Evolutionary conservation across 37 sponge, comb jelly and placozoan genomes (phyloP).

Genomic region (Oopsacas minuta): DNA sequence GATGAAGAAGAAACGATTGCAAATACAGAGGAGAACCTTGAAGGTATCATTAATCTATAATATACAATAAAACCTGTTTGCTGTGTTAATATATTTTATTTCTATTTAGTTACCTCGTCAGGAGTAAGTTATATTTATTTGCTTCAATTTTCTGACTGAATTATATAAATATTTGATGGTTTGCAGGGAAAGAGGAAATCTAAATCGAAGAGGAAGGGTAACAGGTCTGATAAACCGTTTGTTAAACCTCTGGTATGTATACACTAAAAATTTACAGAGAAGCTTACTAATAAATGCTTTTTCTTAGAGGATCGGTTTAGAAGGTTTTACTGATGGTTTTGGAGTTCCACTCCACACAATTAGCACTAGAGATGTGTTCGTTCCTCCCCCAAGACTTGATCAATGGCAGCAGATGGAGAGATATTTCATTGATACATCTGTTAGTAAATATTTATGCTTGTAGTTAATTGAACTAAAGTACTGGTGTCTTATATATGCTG

Average conservation of each 20-base stretch:
- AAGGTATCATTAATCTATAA: not conserved
- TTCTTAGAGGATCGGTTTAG: not conserved
- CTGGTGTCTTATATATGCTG: not conserved
- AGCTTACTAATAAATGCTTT: not conserved
- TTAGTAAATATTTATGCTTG: not conserved
- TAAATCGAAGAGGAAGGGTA: not conserved
- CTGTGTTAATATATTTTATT: not conserved
- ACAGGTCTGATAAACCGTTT: not conserved
- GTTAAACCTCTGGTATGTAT: not conserved
- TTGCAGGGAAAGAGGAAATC: not conserved
- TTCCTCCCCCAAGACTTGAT: not conserved
- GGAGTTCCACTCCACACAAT: not conserved
- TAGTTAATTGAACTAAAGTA: not conserved
- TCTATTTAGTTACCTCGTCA: not conserved
- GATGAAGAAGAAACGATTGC: not conserved
- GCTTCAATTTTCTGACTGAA: not conserved
- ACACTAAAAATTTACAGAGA: not conserved
- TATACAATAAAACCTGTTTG: too few species aligned
- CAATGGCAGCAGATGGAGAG: not conserved
- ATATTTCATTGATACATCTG: not conserved
- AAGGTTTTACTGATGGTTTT: not conserved
- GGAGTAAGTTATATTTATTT: not conserved
- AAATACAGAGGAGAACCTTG: not conserved
- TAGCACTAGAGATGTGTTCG: not conserved
- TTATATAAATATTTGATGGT: not conserved